Evolutionary conservation across 2,113 vertebrate genomes (phyloP).

Genomic region (Lota lota): DNA sequence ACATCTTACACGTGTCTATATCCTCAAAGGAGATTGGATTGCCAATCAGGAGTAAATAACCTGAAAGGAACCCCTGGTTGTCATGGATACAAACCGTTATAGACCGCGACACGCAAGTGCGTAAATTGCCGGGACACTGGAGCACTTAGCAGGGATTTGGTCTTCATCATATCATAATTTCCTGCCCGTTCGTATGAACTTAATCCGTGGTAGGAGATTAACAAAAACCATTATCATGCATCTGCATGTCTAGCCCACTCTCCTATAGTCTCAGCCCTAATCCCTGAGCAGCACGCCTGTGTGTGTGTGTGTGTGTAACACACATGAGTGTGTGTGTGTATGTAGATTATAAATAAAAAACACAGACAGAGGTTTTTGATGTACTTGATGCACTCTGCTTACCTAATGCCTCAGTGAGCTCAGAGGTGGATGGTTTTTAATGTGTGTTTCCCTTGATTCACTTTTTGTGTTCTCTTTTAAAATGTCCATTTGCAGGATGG

Average conservation of each 20-base stretch:
- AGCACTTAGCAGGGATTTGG: no score
- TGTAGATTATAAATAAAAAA: slow-evolving; percentile 61
- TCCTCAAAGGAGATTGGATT: no score
- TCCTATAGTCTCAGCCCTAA: slow-evolving; percentile 35
- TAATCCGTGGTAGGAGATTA: slow-evolving; percentile 52
- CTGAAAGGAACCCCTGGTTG: no score
- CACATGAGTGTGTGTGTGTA: slow-evolving; percentile 24
- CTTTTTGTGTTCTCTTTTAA: slow-evolving; percentile 26
- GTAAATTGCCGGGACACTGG: no score
- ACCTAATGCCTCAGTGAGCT: slow-evolving; percentile 45
- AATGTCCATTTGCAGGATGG: slow-evolving; percentile 25
- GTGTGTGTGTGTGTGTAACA: slow-evolving; percentile 16
- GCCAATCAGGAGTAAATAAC: no score
- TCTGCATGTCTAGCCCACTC: slow-evolving; percentile 40
- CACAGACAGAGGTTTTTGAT: slow-evolving; percentile 30
- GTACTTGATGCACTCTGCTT: slow-evolving; percentile 43
- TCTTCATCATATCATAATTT: neutral
- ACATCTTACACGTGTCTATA: no score
- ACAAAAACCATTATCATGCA: slow-evolving; percentile 50
- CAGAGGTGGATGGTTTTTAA: slow-evolving; percentile 41
- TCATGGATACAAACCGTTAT: no score
- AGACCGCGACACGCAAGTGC: no score
- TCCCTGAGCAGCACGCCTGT: slow-evolving; percentile 32
- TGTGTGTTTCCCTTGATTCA: slow-evolving; percentile 6
- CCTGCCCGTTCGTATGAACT: slow-evolving; percentile 1